These are phyloP conservation scores for Macropodus opercularis DNA, from an alignment of 2,797 vertebrate species.

Conservation along the genomic window DNA sequence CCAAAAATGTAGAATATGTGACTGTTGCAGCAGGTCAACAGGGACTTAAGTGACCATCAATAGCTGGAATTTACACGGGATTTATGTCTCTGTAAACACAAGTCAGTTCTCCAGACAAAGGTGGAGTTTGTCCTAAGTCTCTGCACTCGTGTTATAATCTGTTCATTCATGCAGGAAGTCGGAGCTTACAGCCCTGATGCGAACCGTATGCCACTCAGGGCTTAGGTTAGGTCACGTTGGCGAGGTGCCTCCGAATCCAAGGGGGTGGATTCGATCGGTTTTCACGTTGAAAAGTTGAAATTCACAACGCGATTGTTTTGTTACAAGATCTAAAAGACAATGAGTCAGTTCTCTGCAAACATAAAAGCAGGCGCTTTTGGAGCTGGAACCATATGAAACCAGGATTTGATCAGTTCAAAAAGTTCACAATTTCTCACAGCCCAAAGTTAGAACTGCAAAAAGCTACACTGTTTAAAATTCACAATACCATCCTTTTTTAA, in stretches of 20 bases:
- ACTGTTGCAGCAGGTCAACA: slow-evolving; percentile 49
- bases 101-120: slow-evolving; percentile 56
- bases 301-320: too few relatives aligned
- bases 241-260: neutral
- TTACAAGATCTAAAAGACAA: too few relatives aligned
- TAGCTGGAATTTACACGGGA: slow-evolving; percentile 59
- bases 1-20: slow-evolving; percentile 72
- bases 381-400: neutral
- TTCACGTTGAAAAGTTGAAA: too few relatives aligned
- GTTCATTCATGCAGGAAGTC: slow-evolving; percentile 37
- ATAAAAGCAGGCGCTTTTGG: neutral
- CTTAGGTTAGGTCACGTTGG: neutral
- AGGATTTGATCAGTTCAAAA: neutral
- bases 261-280: too few relatives aligned
- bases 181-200: neutral
- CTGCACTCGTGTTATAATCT: slow-evolving; percentile 30
- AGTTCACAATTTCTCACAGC: neutral
- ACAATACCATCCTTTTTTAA: too few relatives aligned
- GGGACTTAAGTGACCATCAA: slow-evolving; percentile 63
- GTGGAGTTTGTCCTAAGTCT: slow-evolving; percentile 38
- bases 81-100: slow-evolving; percentile 73
- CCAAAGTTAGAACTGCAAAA: neutral
- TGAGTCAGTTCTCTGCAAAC: neutral
- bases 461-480: neutral
- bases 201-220: slow-evolving; percentile 7